Conservation (phyloP, 2,888 invertebrate species). For the Gasteruption jaculator region DNA sequence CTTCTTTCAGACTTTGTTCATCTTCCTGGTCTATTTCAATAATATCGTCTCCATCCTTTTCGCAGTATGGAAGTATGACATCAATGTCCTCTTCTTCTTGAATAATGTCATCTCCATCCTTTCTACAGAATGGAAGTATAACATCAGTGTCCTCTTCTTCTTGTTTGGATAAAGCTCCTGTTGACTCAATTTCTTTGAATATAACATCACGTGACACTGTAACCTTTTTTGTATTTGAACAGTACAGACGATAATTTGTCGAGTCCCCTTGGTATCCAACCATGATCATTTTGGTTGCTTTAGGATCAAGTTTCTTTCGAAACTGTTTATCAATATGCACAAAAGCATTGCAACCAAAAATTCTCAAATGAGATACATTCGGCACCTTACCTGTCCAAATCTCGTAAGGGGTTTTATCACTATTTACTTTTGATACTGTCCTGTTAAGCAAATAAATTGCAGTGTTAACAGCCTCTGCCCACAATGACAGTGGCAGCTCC, state of each 20-base stretch:
- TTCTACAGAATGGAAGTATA: too few species aligned
- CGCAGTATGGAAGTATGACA: too few species aligned
- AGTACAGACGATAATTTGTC: conserved; percentile 27
- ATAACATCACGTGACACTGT: conserved; percentile 25
- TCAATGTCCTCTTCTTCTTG: too few species aligned
- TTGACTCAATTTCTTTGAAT: conserved; percentile 24
- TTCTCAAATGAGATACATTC: conserved; percentile 23
- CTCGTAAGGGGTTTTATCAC: conserved; percentile 3
- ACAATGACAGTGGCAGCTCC: background rate
- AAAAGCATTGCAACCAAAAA: conserved; percentile 23
- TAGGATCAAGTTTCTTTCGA: conserved; percentile 23
- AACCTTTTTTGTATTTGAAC: conserved; percentile 20
- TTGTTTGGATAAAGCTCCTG: too few species aligned
- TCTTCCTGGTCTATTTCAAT: too few species aligned
- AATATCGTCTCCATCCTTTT: too few species aligned
- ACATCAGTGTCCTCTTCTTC: too few species aligned
- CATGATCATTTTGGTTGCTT: conserved; percentile 15
- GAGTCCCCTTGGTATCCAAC: conserved; percentile 20
- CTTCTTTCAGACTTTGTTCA: too few species aligned
- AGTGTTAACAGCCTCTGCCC: conserved; percentile 5
- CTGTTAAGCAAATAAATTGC: conserved; percentile 6
- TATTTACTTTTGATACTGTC: background rate
- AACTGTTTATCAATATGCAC: conserved; percentile 21
- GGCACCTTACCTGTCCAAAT: conserved; percentile 22
- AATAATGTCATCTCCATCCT: too few species aligned